These are phyloP conservation scores for Podiceps cristatus DNA, from an alignment of 2,113 vertebrate genomes.

Conservation along the genomic window DNA sequence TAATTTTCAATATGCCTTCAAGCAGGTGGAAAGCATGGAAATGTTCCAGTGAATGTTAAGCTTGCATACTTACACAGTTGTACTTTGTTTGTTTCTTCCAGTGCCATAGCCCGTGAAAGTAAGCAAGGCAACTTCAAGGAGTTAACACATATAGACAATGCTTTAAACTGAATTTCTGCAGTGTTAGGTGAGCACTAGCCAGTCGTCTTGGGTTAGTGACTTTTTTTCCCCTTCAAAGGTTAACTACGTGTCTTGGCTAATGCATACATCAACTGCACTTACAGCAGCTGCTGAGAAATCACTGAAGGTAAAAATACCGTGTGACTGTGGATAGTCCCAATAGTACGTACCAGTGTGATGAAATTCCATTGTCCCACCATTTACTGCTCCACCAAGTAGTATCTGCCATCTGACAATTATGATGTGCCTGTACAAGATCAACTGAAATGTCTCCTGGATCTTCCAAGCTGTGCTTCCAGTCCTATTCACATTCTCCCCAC, in stretches of 20 bases:
- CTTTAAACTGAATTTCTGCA: background rate
- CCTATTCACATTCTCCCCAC: background rate
- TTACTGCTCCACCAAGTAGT: background rate
- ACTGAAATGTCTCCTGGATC: background rate
- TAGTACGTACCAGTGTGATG: rapidly evolving
- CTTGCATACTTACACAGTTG: background rate
- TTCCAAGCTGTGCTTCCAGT: background rate
- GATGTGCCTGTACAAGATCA: background rate
- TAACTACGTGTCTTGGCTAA: background rate
- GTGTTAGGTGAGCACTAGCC: background rate
- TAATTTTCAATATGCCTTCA: background rate
- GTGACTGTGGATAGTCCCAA: background rate
- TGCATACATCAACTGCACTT: background rate
- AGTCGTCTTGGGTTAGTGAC: background rate
- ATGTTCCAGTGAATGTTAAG: background rate
- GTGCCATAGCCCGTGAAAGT: rapidly evolving
- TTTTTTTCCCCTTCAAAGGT: background rate
- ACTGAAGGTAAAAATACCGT: background rate
- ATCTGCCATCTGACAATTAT: background rate
- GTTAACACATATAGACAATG: background rate
- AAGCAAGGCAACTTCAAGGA: background rate
- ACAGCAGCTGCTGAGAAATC: background rate
- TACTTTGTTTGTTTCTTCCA: background rate
- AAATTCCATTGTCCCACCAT: background rate
- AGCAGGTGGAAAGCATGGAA: background rate